These are phyloP conservation scores for Diplazon laetatorius DNA, from an alignment of 2,888 invertebrate genomes.

Conservation along the genomic window DNA sequence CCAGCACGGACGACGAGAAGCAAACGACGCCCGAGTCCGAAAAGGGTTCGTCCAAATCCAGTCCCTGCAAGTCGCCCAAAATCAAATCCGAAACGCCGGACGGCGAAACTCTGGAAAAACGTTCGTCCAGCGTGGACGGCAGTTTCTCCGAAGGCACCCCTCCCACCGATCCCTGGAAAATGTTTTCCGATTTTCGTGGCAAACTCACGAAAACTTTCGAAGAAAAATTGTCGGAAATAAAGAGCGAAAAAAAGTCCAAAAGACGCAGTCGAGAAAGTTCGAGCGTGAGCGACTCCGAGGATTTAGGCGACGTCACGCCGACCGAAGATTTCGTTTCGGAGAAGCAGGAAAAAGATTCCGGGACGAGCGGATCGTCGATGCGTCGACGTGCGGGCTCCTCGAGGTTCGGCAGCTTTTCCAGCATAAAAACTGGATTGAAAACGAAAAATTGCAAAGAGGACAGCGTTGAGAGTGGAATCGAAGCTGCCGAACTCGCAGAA, in stretches of 20 bases:
- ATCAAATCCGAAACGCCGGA: slow-evolving; percentile 82
- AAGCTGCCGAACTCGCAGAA: slow-evolving; percentile 82
- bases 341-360: slow-evolving; percentile 71
- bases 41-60: slow-evolving; percentile 78
- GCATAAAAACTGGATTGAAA: slow-evolving; percentile 79
- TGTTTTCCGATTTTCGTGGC: slow-evolving; percentile 88
- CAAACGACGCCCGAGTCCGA: slow-evolving; percentile 83
- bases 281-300: slow-evolving; percentile 87
- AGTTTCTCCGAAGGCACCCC: slow-evolving; percentile 81
- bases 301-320: slow-evolving; percentile 78
- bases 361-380: slow-evolving; percentile 54
- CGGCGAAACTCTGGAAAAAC: slow-evolving; percentile 84
- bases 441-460: slow-evolving; percentile 77
- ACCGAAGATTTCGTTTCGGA: slow-evolving; percentile 74
- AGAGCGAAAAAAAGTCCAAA: slow-evolving; percentile 84
- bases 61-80: slow-evolving; percentile 81
- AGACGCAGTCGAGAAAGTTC: slow-evolving; percentile 86
- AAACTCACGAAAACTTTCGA: slow-evolving; percentile 91
- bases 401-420: slow-evolving; percentile 82
- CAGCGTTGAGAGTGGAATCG: slow-evolving; percentile 79
- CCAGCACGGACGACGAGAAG: slow-evolving; percentile 85
- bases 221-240: slow-evolving; percentile 88
- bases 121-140: slow-evolving; percentile 86
- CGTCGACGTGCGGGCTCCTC: slow-evolving; percentile 70
- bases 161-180: slow-evolving; percentile 88